Base-by-base conservation (phyloP, 2,797 vertebrate genomes). In the Vespertilio murinus region DNA sequence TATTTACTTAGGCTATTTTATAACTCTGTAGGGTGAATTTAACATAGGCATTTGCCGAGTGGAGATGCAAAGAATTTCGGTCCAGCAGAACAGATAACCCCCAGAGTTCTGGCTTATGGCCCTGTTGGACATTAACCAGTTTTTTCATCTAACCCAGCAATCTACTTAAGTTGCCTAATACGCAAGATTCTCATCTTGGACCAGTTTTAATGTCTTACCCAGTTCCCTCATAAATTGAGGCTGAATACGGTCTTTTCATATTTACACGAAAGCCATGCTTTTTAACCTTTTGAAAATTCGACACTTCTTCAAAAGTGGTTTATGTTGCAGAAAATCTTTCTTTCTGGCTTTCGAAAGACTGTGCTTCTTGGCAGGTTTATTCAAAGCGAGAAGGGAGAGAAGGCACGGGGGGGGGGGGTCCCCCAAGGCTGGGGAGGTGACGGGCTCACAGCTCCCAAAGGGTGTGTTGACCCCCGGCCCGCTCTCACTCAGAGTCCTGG, bases 1-100 rank as follows among this genome's bases (percentile, higher is more conserved):
- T 89, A 17, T n/a, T 80, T 49, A 30, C 14, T 73, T 79, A 35
- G 33, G 6, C 69, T 90, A 59, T 90, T 90, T 94, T 94, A 70
- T 23, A 90, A 56, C 67, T 84, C 20, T 49, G 3, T 74, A 74
- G 30, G 49, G 52, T 49, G 52, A 79, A 30, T n/a, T 88, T 88
- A 92, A 69, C 64, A 65, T 1, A 59, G 33, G 65, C 49, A 71
- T 85, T 85, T 88, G 14, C 42, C 56, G 30, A 17, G 9, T 33
- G 77, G 49, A 88, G 73, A 94, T 65, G 33, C 30, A 93, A 70
- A 84, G 83, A 77, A 88, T 91, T 91, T 93, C 92, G 93, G n/a
- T 77, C n/a, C n/a, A 56, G 49, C 65, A 30, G 38, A 89, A 65
- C 67, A 77, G 84, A 91, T 35, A 89, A 71, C 47, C 40, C 54